phyloP scores from a whole-genome alignment of 2,797 vertebrate species.

The Emydoidea blandingii region DNA sequence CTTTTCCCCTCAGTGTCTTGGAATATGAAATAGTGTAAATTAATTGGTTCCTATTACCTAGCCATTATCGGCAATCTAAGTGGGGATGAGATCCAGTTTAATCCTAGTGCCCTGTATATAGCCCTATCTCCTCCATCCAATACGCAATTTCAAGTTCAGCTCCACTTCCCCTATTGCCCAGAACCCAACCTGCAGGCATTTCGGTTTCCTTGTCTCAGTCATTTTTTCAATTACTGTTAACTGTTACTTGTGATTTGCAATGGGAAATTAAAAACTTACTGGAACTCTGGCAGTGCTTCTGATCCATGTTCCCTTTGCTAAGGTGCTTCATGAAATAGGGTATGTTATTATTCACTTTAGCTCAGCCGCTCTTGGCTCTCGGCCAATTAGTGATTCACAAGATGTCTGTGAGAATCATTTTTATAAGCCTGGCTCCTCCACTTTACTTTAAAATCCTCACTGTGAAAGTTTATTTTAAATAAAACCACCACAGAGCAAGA shows the following conservation, averaged over 20 bases:
- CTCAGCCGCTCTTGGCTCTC: slow-evolving; percentile 68
- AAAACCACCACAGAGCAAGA: not conserved
- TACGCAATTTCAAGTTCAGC: not conserved
- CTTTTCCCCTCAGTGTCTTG: not conserved
- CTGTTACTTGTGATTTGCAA: slow-evolving; percentile 48
- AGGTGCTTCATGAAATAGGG: slow-evolving; percentile 71
- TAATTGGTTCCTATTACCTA: not conserved
- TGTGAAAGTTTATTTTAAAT: slow-evolving; percentile 30
- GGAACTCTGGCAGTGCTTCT: slow-evolving; percentile 44
- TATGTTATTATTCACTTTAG: slow-evolving; percentile 66
- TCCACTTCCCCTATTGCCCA: slow-evolving; percentile 38
- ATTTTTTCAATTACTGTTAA: not conserved
- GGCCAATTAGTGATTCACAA: slow-evolving; percentile 74
- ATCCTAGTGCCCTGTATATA: not conserved
- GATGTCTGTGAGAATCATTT: slow-evolving; percentile 76
- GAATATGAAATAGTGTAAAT: not conserved
- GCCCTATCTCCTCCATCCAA: not conserved
- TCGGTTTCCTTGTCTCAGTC: slow-evolving; percentile 21
- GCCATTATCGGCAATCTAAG: not conserved
- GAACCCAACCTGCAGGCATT: not conserved
- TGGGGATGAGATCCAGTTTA: not conserved
- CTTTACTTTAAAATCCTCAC: slow-evolving; percentile 37
- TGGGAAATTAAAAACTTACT: slow-evolving; percentile 65
- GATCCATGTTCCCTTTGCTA: slow-evolving; percentile 48
- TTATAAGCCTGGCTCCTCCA: slow-evolving; percentile 31